phyloP scores from a whole-genome alignment of 2,888 invertebrate genomes.

The Drosophila quasianomalipes region DNA sequence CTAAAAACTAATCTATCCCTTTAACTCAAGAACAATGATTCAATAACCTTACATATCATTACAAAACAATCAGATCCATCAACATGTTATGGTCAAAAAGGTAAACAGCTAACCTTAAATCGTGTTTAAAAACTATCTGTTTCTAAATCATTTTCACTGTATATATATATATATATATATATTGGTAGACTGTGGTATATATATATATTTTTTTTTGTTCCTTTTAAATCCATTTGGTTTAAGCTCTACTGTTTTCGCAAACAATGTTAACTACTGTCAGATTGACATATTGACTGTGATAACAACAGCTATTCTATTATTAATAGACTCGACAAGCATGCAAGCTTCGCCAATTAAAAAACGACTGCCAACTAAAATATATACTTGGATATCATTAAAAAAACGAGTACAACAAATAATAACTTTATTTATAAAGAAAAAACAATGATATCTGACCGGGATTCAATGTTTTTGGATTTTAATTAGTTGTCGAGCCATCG shows the following conservation, averaged over 20 bases:
- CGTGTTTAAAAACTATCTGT: too few species aligned
- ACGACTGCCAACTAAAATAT: slow-evolving; percentile 63
- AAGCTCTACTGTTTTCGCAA: background rate
- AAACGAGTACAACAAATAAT: slow-evolving; percentile 15
- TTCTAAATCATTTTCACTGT: too few species aligned
- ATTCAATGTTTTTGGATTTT: slow-evolving; percentile 22
- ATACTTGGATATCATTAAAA: slow-evolving; percentile 19
- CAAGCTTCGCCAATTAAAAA: slow-evolving; percentile 61
- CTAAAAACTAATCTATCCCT: too few species aligned
- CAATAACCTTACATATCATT: too few species aligned
- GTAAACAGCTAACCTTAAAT: too few species aligned
- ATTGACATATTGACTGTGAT: slow-evolving; percentile 37
- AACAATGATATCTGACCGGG: slow-evolving; percentile 23
- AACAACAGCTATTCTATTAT: slow-evolving; percentile 38
- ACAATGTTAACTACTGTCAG: slow-evolving; percentile 11
- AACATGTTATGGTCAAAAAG: too few species aligned
- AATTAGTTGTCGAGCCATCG: slow-evolving; percentile 24
- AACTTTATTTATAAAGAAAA: slow-evolving; percentile 21
- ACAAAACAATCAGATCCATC: too few species aligned
- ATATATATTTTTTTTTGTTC: background rate
- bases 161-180: too few species aligned
- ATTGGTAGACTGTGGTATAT: too few species aligned
- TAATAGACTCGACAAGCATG: slow-evolving; percentile 49
- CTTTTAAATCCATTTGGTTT: slow-evolving; percentile 2
- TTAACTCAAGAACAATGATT: too few species aligned